Percentiles rank a stretch among this genome's conserved stretches.
phyloP scores from a whole-genome alignment of 2,888 invertebrate genomes.

The Cetonia aurata region DNA sequence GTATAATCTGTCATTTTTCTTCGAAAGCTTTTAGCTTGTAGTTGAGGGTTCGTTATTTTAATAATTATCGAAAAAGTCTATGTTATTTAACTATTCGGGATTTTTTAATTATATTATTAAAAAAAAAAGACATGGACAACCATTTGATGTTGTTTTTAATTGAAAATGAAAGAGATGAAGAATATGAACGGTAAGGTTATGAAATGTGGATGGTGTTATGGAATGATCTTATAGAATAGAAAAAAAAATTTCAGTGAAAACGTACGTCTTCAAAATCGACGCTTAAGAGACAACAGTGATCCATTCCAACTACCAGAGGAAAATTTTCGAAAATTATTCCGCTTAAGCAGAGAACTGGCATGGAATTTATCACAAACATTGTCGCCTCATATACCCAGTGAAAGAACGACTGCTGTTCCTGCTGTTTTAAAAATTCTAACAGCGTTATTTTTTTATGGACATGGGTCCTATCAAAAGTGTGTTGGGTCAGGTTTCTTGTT shows the following conservation, averaged over 20 bases:
- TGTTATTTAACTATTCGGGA: too few relatives aligned
- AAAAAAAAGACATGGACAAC: too few relatives aligned
- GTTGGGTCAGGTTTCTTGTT: not conserved
- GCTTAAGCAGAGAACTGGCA: not conserved
- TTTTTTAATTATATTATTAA: too few relatives aligned
- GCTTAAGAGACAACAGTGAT: not conserved
- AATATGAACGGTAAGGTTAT: too few relatives aligned
- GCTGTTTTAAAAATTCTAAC: slow-evolving; percentile 7
- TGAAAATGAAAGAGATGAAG: too few relatives aligned
- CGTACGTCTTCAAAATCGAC: slow-evolving; percentile 6
- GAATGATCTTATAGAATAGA: too few relatives aligned
- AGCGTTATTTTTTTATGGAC: slow-evolving; percentile 3
- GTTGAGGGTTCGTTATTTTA: too few relatives aligned
- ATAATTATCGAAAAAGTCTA: too few relatives aligned
- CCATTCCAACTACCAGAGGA: not conserved
- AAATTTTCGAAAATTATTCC: not conserved
- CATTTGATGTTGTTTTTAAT: too few relatives aligned
- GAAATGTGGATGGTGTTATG: too few relatives aligned
- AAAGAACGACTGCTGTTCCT: slow-evolving; percentile 2
- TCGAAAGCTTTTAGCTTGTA: too few relatives aligned
- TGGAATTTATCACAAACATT: slow-evolving; percentile 1
- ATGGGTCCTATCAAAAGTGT: not conserved
- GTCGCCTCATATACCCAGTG: not conserved
- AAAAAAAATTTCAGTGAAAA: not conserved
- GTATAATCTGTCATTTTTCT: too few relatives aligned